Percentiles rank a stretch among this genome's conserved stretches.
phyloP scores from a whole-genome alignment of 64 coral and sea anemone genomes.

The Stichodactyla helianthus region DNA sequence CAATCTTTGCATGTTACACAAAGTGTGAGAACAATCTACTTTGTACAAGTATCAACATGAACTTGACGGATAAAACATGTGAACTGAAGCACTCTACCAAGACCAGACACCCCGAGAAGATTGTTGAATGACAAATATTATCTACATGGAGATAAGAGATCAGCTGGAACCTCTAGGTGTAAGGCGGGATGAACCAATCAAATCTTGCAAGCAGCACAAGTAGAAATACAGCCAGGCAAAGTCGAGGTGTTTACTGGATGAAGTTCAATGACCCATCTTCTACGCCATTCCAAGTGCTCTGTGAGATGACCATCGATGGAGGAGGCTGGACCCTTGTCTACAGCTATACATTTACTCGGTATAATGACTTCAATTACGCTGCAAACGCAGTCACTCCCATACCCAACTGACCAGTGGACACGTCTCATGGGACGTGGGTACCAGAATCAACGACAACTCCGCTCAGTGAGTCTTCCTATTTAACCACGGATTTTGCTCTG shows the following conservation, averaged over 20 bases:
- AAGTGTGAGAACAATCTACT: neutral
- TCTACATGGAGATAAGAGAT: neutral
- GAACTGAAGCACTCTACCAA: neutral
- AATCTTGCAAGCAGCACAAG: neutral
- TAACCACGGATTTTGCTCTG: conserved; percentile 42
- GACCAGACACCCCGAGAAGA: neutral
- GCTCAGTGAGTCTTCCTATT: conserved; percentile 29
- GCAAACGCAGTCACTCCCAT: neutral
- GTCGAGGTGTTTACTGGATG: neutral
- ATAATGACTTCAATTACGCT: neutral
- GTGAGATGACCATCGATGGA: too few species aligned
- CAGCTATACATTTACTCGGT: neutral
- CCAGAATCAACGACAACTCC: conserved; percentile 33
- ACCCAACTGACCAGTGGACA: neutral
- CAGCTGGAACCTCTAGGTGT: neutral
- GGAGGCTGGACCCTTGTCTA: neutral
- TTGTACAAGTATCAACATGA: neutral
- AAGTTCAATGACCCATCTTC: too few species aligned
- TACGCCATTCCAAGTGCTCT: too few species aligned
- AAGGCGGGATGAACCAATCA: neutral
- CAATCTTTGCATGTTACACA: neutral
- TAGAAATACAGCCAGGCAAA: neutral
- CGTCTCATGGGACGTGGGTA: neutral
- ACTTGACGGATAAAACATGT: neutral
- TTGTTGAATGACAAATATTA: neutral